Percentiles rank a stretch among this genome's conserved stretches.
These are phyloP conservation scores for Dicrurus megarhynchus DNA, from an alignment of 2,113 vertebrate genomes.

Conservation along the genomic window DNA sequence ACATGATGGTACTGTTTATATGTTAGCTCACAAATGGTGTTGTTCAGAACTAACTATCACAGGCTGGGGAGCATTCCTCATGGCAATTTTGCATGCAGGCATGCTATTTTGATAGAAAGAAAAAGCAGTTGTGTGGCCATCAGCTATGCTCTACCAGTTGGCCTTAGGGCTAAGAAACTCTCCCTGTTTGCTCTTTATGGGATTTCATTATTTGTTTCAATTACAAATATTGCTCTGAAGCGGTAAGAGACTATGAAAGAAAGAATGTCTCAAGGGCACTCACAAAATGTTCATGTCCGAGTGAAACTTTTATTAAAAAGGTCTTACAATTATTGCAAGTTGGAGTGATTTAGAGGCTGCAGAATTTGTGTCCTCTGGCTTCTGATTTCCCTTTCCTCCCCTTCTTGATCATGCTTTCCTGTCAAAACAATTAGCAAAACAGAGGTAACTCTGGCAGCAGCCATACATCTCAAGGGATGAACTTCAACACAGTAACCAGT, in stretches of 20 bases:
- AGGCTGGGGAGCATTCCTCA: background rate
- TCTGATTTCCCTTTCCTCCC: background rate
- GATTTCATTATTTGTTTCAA: conserved; percentile 1
- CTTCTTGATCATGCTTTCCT: background rate
- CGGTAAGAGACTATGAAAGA: background rate
- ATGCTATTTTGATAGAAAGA: background rate
- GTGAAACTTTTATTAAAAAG: background rate
- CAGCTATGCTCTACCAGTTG: background rate
- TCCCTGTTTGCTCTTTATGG: background rate
- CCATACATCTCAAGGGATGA: background rate
- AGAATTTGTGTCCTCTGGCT: background rate
- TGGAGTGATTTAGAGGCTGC: background rate
- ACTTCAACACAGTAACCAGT: background rate
- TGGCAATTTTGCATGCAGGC: background rate
- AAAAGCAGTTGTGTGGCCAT: background rate
- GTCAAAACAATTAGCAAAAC: background rate
- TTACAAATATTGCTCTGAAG: background rate
- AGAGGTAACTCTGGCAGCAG: background rate
- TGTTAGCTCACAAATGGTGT: background rate
- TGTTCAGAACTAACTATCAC: background rate
- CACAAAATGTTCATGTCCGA: background rate
- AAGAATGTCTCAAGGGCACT: background rate
- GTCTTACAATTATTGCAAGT: background rate
- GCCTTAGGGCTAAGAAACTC: background rate
- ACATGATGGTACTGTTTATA: background rate